Evolutionary conservation across 92 coral and sea anemone species (phyloP).

Genomic region (Plumapathes pennacea): DNA sequence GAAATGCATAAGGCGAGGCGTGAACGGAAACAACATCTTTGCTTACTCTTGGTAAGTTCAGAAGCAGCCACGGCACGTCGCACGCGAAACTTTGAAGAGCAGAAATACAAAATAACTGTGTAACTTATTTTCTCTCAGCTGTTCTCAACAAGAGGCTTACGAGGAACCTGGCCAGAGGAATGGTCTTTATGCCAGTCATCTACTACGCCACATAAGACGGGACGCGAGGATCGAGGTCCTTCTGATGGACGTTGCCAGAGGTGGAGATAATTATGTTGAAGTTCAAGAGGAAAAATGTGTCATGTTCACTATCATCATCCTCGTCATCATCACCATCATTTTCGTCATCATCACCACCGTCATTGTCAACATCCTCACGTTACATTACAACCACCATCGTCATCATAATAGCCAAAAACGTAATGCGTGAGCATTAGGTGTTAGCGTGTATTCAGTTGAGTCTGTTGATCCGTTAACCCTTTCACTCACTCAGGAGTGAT

Average conservation of each 20-base stretch:
- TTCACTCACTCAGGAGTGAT: no score
- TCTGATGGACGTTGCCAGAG: conserved; percentile 88
- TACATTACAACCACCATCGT: no score
- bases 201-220: conserved; percentile 55
- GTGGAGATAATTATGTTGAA: no score
- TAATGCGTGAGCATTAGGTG: no score
- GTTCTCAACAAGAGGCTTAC: conserved; percentile 86
- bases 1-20: conserved; percentile 55
- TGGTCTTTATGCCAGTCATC: conserved; percentile 83
- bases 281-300: no score
- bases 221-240: conserved; percentile 75
- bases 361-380: no score
- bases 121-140: conserved; percentile 42
- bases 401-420: no score
- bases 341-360: no score
- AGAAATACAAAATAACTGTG: not conserved
- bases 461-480: no score
- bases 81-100: not conserved
- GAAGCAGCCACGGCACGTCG: not conserved
- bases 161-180: conserved; percentile 69
- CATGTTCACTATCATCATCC: no score
- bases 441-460: no score
- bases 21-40: conserved; percentile 88
- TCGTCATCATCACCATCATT: no score
- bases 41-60: conserved; percentile 88